These are phyloP conservation scores for Unio delphinus DNA, from an alignment of 2,888 invertebrate genomes.

Conservation along the genomic window DNA sequence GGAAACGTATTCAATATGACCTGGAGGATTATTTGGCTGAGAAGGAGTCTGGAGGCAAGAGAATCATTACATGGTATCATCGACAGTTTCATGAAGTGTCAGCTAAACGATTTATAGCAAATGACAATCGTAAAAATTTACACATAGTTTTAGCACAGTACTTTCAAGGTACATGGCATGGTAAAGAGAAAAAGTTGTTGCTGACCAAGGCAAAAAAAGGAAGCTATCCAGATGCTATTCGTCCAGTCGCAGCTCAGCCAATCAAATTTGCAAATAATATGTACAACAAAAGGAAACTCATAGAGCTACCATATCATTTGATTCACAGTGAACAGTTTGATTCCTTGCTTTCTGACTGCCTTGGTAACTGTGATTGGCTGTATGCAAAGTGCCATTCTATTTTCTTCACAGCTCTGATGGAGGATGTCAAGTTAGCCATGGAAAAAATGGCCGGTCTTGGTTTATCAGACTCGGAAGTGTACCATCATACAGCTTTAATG, in stretches of 20 bases:
- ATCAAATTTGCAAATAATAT: conserved; percentile 24
- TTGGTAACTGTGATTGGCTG: conserved; percentile 97
- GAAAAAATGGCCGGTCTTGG: conserved; percentile 9
- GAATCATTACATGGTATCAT: conserved; percentile 57
- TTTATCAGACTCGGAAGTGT: conserved; percentile 20
- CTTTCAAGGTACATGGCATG: conserved; percentile 57
- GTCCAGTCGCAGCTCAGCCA: conserved; percentile 56
- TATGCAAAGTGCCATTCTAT: conserved; percentile 94
- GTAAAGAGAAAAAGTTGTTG: conserved; percentile 47
- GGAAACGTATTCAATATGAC: conserved; percentile 48
- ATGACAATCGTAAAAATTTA: conserved; percentile 9
- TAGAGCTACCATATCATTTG: conserved; percentile 56
- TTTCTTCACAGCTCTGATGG: conserved; percentile 92
- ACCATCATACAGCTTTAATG: conserved; percentile 37
- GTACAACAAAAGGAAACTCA: conserved; percentile 51
- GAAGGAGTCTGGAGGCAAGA: conserved; percentile 38
- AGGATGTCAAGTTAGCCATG: conserved; percentile 79
- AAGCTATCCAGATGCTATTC: conserved; percentile 42
- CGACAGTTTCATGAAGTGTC: conserved; percentile 51
- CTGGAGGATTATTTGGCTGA: conserved; percentile 46
- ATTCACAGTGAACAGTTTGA: conserved; percentile 42
- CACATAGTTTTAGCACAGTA: conserved; percentile 53
- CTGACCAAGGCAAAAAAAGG: conserved; percentile 58
- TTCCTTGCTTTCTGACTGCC: conserved; percentile 85
- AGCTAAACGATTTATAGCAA: conserved; percentile 22